These are phyloP conservation scores for Helogale parvula DNA, from an alignment of 2,113 vertebrate genomes.

Conservation along the genomic window DNA sequence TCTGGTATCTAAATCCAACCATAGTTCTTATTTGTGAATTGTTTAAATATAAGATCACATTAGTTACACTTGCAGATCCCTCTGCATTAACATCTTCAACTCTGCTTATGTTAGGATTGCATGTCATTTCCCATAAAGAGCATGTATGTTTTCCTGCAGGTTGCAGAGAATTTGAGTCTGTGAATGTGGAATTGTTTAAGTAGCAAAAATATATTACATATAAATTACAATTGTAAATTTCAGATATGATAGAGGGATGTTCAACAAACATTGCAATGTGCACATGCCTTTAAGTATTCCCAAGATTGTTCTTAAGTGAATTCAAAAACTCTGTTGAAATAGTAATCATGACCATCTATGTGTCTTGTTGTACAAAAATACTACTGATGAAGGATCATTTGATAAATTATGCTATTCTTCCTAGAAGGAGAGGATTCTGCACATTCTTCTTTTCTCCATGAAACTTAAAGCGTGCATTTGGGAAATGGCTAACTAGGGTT, in stretches of 20 bases:
- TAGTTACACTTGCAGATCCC: constrained; percentile 65
- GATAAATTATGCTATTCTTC: neutral
- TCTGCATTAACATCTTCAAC: constrained; percentile 61
- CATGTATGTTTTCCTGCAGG: constrained; percentile 27
- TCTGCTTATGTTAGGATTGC: neutral
- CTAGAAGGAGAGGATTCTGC: neutral
- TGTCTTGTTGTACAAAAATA: neutral
- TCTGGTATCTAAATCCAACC: constrained; percentile 77
- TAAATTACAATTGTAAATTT: constrained; percentile 55
- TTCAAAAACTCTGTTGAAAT: constrained; percentile 40
- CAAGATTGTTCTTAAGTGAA: neutral
- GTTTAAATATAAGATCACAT: constrained; percentile 73
- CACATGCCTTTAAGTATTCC: neutral
- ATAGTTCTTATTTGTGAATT: constrained; percentile 72
- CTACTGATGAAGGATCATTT: neutral
- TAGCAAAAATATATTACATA: constrained; percentile 40
- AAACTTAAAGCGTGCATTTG: neutral
- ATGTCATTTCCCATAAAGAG: neutral
- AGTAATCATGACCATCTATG: neutral
- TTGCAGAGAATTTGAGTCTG: constrained; percentile 4
- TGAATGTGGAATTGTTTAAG: constrained; percentile 22
- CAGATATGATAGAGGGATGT: neutral
- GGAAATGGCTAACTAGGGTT: neutral
- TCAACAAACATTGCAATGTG: neutral
- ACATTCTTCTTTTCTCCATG: neutral